A percentile compares a stretch with the other conserved stretches of the same genome.
Evolutionary conservation across 1,140 invertebrate genomes (phyloP).

Genomic region (Musca vetustissima): DNA sequence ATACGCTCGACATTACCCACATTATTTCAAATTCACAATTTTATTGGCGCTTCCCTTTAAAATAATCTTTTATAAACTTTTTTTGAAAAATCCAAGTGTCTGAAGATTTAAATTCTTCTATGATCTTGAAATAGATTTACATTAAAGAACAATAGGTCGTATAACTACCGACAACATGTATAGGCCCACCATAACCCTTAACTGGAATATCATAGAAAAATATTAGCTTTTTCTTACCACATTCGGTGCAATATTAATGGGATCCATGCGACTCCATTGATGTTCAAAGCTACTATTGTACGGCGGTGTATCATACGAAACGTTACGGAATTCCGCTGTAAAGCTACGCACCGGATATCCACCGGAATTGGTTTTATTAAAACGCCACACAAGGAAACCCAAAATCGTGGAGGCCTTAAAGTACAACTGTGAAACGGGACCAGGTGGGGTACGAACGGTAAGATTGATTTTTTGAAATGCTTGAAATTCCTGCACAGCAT

Average conservation of each 20-base stretch:
- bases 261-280: constrained; percentile 51
- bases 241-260: constrained; percentile 53
- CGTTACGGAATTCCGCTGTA: constrained; percentile 50
- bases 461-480: constrained; percentile 42
- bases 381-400: constrained; percentile 54
- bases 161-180: no score
- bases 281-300: constrained; percentile 46
- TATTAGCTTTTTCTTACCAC: no score
- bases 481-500: constrained; percentile 35
- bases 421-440: constrained; percentile 48
- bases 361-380: constrained; percentile 49
- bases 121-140: no score
- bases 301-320: constrained; percentile 40
- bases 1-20: no score
- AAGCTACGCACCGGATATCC: constrained; percentile 54
- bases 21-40: no score
- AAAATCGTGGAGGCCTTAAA: constrained; percentile 53
- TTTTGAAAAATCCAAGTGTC: no score
- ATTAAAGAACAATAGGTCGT: no score
- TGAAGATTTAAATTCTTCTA: no score
- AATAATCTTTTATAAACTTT: no score
- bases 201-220: no score
- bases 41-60: no score
- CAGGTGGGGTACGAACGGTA: constrained; percentile 48
- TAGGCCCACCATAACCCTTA: no score